Base-by-base conservation (phyloP, 2,797 vertebrate species). In the Brachyalestes nurse region DNA sequence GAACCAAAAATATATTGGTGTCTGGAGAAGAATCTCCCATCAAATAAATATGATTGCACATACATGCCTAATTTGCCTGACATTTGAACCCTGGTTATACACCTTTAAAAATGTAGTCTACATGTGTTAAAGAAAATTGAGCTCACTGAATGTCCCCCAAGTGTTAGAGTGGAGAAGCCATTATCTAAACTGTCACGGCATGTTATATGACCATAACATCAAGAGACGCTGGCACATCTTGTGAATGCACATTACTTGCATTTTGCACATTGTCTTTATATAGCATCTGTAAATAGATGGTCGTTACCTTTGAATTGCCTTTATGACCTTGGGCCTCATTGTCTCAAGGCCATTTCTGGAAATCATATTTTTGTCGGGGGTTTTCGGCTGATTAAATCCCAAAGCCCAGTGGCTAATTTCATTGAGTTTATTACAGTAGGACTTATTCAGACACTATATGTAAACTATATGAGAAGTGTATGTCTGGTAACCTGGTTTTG, bases 261-360 rank as follows among this genome's bases (percentile, higher is more conserved):
- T 75, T 76, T 75, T 57, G 49, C 70, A 65, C 38, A 25, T 58
- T 19, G 10, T 66, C 82, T 80, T 81, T 75, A 81, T 67, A 72
- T 83, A 77, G 72, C 23, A 51, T 64, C 78, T 86, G 53, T 57
- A 81, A 75, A 80, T 75, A 80, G 78, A 65, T 23, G 57, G 14
- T 51, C 55, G 67, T 77, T 72, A 69, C 55, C 57, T 70, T 21
- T 72, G 55, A 53, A 61, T 40, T 72, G 62, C 42, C 67, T 65
- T 42, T 17, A 40, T 19, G 34, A 47, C 65, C 21, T 55, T 70
- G 61, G 62, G 21, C 9, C 47, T 40, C 66, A 21, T 21, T 51
- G 14, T 45, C 60, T 53, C 62, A 47, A 72, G 62, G 17, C 61
- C 4, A n/a, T 83, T 61, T 61, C 47, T 49, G 14, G 5, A 77